Base-by-base conservation (phyloP, 2,113 vertebrate species). In the Bothrops jararaca region DNA sequence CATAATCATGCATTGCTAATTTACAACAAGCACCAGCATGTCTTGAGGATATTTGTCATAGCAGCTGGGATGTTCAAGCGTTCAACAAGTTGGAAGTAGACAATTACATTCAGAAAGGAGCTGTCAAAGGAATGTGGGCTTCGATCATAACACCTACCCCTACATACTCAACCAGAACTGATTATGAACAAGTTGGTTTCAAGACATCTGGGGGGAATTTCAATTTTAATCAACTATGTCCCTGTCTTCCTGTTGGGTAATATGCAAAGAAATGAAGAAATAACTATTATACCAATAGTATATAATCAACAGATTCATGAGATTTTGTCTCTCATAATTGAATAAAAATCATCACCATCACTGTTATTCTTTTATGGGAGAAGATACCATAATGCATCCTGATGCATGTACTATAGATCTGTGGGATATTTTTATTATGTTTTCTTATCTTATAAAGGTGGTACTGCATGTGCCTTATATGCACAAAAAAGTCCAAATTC, bases 1-100 rank as follows among this genome's bases (percentile, higher is more conserved):
- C 24, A 1, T 87, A 92, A 91, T 95, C 93, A 93, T 91, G 87
- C 95, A 91, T 94, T 94, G 56, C 34, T 95, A 94, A 95, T 92
- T 88, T 60, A 39, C 34, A 92, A 93, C 85, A 93, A 94, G 93
- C 90, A 29, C 23, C 52, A 94, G 94, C 39, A 90, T 39, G 53
- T 29, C 54, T 0, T 0, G 80, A 94, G 22, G 74, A 92, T 88
- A 93, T 94, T 93, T 91, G 64, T 94, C 96, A 96, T 56, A 0
- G 0, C 23, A 94, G 24, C 48, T 92, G 86, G 29, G 95, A 93
- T 94, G 93, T 85, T 93, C 87, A 91, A 3, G 0, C 45, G 87
- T 56, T 91, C 57, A 95, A 88, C 64, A 7, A 93, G 22, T 52
- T 94, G 93, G 80, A 91, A 93, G 4, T 10, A 94, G 45, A 87